Base-by-base conservation (phyloP, 2,113 vertebrate species). In the Columba janthina region DNA sequence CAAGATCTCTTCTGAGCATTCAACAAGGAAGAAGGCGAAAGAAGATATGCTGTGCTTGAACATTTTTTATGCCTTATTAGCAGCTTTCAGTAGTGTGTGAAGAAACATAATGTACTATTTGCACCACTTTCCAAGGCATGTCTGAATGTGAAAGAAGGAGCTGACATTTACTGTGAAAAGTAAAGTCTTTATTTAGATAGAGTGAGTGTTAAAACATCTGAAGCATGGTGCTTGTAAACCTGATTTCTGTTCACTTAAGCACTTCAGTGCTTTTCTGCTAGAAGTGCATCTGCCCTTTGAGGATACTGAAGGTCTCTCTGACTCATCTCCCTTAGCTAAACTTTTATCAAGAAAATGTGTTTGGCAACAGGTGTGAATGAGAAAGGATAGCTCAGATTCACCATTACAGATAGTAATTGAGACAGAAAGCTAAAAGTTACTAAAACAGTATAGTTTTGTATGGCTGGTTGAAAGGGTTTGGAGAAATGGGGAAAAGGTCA, bases 241-340 rank as follows among this genome's bases (percentile, higher is more conserved):
- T 73, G 73, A 91, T 94, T 96, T 58, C 42, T 89, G 24, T 78
- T 97, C 91, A 93, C 46, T 97, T 96, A 96, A 88, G 77, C 81
- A 81, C 62, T 67, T 94, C 76, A 73, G 13, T 61, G 69, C 24
- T 96, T 96, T 86, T 89, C 77, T 82, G 58, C n/a, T 51, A 89
- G 67, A 87, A 89, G 77, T 74, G 40, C 44, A 64, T 73, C 80
- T 94, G 17, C 54, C 61, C 60, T 94, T 74, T 88, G 22, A 76
- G 38, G 67, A 53, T 92, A 76, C 14, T 82, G 72, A 67, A 56
- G 90, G 82, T 56, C 48, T 48, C 8, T 85, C 34, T 83, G 79
- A 95, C 57, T 97, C 75, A 87, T 56, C 81, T 84, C 53, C 36
- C 32, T 85, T 62, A 85, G 51, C 32, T 66, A 90, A 89, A 75